These are phyloP conservation scores for Castor canadensis DNA, from an alignment of 2,113 vertebrate genomes.

Conservation along the genomic window DNA sequence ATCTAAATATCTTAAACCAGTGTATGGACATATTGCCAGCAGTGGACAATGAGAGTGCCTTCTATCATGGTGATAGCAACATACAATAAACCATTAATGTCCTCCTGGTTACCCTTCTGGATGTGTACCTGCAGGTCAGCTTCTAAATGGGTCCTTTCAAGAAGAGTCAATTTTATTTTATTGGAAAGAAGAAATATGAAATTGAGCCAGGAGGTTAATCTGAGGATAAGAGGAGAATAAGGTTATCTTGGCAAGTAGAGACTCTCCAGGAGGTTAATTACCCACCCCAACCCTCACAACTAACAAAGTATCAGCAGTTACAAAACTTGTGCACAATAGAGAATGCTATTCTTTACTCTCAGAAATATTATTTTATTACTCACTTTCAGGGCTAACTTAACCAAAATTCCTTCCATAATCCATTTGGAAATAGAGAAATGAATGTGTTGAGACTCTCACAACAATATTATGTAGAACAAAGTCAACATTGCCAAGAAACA, in stretches of 20 bases:
- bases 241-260: constrained; percentile 73
- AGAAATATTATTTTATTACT: background rate
- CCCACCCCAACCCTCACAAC: constrained; percentile 43
- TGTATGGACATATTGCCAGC: background rate
- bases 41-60: background rate
- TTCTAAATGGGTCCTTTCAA: constrained; percentile 74
- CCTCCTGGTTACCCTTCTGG: background rate
- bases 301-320: constrained; percentile 55
- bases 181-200: constrained; percentile 61
- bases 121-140: constrained; percentile 48
- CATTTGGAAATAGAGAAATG: background rate
- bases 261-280: constrained; percentile 80
- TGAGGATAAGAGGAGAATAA: constrained; percentile 43
- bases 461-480: background rate
- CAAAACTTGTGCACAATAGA: background rate
- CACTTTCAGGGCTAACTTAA: background rate
- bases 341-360: background rate
- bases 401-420: accelerated
- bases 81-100: background rate
- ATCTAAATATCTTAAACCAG: constrained; percentile 7
- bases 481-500: background rate
- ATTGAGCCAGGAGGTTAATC: constrained; percentile 71
- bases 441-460: background rate
- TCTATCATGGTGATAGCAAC: background rate
- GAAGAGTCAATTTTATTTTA: constrained; percentile 67